Evolutionary conservation across 1,140 invertebrate genomes (phyloP), one percentile per base, ranked within the genome.

Genomic region (Drosophila serrata): DNA sequence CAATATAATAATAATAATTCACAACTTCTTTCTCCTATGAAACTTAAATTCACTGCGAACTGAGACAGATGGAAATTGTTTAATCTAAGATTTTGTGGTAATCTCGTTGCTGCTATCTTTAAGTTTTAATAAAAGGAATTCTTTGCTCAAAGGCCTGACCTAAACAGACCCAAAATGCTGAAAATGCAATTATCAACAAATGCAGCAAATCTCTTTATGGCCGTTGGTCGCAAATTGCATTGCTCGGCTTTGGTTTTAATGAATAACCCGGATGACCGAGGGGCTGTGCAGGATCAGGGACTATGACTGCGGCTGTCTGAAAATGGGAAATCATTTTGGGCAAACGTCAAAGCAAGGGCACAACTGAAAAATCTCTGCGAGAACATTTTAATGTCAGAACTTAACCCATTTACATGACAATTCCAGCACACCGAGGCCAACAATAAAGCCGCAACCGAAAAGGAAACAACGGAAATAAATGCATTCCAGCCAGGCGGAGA

Each of bases 331-430:
- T 75, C 39, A 57, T 64, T 62, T 75, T 63, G 37, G 31, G 37
- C 62, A 45, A 78, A 69, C 49, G 60, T 75, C 65, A 56, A 64
- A 75, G 64, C 60, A 72, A 67, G 65, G 12, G 49, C 59, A 19
- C 35, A 64, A 79, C 68, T 72, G 77, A 69, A 79, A 79, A 79
- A 74, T 70, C 64, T 70, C 57, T 62, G 45, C 60, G 39, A 61
- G 76, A 75, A 67, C 75, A 87, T 79, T 86, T 87, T 87, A 76
- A 78, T 82, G 82, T 82, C 79, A 79, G 82, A 87, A 87, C 79
- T 87, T 82, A 87, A 87, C 79, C 82, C 82, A 87, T 82, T 87
- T 87, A 82, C 82, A 87, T 87, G 84, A 87, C 82, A 87, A 82
- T 87, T 87, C 46, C 78, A 55, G 46, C 7, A 67, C 56, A 73